Base-by-base conservation (phyloP, 1,140 invertebrate species). In the Gryon sp. region DNA sequence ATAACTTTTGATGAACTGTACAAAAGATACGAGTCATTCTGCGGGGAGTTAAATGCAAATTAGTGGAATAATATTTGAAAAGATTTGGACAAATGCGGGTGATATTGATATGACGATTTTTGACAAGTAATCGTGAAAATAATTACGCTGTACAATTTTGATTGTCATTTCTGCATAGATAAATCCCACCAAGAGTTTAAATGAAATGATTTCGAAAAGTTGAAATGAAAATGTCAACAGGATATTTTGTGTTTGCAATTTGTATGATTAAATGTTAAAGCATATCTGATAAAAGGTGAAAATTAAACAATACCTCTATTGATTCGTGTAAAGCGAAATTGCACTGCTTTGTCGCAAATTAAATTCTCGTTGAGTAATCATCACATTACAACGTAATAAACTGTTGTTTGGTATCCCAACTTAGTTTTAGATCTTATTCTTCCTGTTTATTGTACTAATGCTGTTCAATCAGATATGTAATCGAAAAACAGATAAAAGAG, bases 321-420 rank as follows among this genome's bases (percentile, higher is more conserved):
- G 53, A 55, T 66, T 38, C 48, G 40, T 16, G n/a, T 15, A 19
- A 55, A 46, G 14, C 7, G n/a, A 55, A 53, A 66, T 66, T 46
- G 48, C 45, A 55, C 55, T 66, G 22, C 52, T 69, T 69, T 57
- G 24, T 50, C 32, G 63, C 52, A 57, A 57, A 20, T 66, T 53
- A 18, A 32, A 36, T 66, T 53, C 50, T 19, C 16, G 43, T 57
- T 69, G 34, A 50, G 52, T 69, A 69, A 69, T 69, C 52, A 18
- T 7, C 22, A 34, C 57, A 38, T 68, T 59, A 52, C 52, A 34
- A 18, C 32, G 24, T 69, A 59, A 52, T 59, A 60, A 45, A 45
- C 60, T 60, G 55, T 22, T 34, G 22, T 15, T 38, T 14, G 12
- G 55, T 50, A 52, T 45, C 43, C n/a, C 43, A 70, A 70, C 40